These are phyloP conservation scores for Yponomeuta plumbellus DNA, from an alignment of 2,888 invertebrate species.

Conservation along the genomic window DNA sequence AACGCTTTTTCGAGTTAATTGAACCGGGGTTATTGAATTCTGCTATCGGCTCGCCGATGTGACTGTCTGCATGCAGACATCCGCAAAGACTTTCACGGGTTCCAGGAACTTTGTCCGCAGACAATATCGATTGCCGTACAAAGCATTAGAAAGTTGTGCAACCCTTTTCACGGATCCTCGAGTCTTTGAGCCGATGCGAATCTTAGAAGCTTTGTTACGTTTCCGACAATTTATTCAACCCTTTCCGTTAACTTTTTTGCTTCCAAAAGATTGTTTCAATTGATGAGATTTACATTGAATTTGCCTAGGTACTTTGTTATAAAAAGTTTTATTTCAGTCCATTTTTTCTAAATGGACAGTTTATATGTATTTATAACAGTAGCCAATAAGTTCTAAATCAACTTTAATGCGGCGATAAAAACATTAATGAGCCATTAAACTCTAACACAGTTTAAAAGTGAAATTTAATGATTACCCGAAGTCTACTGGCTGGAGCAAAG, in stretches of 20 bases:
- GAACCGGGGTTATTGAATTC: slow-evolving; percentile 7
- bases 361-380: slow-evolving; percentile 43
- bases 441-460: slow-evolving; percentile 72
- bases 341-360: slow-evolving; percentile 14
- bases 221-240: slow-evolving; percentile 40
- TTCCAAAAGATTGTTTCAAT: slow-evolving; percentile 48
- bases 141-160: slow-evolving; percentile 75
- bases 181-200: slow-evolving; percentile 54
- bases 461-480: slow-evolving; percentile 66
- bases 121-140: slow-evolving; percentile 52
- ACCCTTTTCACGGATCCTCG: slow-evolving; percentile 66
- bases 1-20: slow-evolving; percentile 22
- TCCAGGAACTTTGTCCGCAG: slow-evolving; percentile 50
- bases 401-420: slow-evolving; percentile 66
- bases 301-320: background rate
- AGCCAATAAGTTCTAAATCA: slow-evolving; percentile 72
- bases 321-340: background rate
- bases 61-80: background rate
- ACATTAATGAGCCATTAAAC: slow-evolving; percentile 73
- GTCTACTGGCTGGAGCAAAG: slow-evolving; percentile 47
- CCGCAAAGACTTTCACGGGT: slow-evolving; percentile 54
- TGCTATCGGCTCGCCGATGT: background rate
- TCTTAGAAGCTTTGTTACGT: slow-evolving; percentile 55
- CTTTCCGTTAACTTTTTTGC: slow-evolving; percentile 65
- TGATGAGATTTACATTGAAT: slow-evolving; percentile 36